Conservation (phyloP, 2,888 invertebrate species). For the Hydriomena furcata region DNA sequence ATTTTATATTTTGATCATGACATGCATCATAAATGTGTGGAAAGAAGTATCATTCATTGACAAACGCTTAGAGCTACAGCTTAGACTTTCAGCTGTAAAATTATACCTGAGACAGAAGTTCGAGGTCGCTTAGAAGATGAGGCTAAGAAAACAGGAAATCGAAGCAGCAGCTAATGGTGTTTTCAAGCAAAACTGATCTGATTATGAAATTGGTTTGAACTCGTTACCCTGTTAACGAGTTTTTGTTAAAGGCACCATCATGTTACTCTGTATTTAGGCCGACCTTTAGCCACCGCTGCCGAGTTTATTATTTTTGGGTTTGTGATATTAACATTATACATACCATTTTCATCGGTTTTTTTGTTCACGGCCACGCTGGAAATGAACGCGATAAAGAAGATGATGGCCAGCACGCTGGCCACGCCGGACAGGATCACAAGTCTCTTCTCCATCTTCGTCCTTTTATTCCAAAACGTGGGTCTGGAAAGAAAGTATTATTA, state of each 20-base stretch:
- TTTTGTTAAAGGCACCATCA: no score
- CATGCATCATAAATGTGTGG: no score
- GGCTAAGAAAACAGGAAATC: background rate
- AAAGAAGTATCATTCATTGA: no score
- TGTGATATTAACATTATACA: slow-evolving; percentile 31
- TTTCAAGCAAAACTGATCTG: no score
- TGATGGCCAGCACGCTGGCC: slow-evolving; percentile 58
- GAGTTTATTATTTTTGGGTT: background rate
- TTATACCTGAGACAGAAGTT: no score
- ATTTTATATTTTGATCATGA: no score
- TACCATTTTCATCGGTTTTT: slow-evolving; percentile 53
- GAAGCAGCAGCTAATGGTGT: background rate
- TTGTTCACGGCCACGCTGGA: slow-evolving; percentile 52
- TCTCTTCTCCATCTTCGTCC: slow-evolving; percentile 69
- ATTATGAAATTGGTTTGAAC: no score
- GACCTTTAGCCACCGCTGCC: slow-evolving; percentile 1
- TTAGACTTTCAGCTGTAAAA: no score
- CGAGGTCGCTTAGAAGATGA: no score
- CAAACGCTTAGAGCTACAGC: no score
- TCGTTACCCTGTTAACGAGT: no score
- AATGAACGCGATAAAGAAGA: slow-evolving; percentile 68
- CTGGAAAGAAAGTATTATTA: slow-evolving; percentile 44
- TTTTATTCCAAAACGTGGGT: slow-evolving; percentile 69
- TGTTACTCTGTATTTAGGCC: no score
- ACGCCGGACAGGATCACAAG: slow-evolving; percentile 58